phyloP scores from a whole-genome alignment of 2,113 vertebrate species.

The Pipra filicauda region DNA sequence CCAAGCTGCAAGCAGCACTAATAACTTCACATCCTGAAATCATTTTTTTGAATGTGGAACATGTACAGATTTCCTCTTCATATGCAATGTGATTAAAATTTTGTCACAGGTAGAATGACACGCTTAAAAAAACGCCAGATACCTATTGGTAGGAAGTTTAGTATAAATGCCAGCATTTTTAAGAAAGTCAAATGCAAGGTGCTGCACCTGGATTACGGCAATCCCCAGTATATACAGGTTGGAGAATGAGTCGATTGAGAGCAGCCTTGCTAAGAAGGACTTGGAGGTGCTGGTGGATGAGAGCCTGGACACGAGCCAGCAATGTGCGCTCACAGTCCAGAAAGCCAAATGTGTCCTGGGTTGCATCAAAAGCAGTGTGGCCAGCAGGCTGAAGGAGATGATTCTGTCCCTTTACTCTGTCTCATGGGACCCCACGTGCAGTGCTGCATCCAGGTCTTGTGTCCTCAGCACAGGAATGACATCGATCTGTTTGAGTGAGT shows the following conservation, averaged over 20 bases:
- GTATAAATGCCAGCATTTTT: background rate
- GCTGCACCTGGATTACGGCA: fast-evolving
- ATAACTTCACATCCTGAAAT: background rate
- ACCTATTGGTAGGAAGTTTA: background rate
- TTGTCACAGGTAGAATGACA: background rate
- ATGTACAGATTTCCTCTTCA: background rate
- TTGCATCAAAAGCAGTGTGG: fast-evolving
- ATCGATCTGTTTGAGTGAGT: fast-evolving
- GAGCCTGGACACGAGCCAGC: background rate
- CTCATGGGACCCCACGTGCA: background rate
- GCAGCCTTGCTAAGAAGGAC: background rate
- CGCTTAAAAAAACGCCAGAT: background rate
- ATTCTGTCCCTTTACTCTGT: background rate
- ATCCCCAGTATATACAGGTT: fast-evolving
- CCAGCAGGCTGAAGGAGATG: background rate
- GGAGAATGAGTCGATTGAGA: background rate
- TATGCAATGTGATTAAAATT: background rate
- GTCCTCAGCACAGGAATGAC: background rate
- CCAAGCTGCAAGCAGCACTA: background rate
- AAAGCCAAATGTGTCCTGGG: fast-evolving
- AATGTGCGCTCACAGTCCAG: fast-evolving
- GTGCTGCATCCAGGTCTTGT: background rate
- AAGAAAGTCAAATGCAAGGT: background rate
- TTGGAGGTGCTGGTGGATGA: background rate
- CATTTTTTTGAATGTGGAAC: background rate